phyloP scores from a whole-genome alignment of 2,888 invertebrate species.

The Epinotia bilunana region DNA sequence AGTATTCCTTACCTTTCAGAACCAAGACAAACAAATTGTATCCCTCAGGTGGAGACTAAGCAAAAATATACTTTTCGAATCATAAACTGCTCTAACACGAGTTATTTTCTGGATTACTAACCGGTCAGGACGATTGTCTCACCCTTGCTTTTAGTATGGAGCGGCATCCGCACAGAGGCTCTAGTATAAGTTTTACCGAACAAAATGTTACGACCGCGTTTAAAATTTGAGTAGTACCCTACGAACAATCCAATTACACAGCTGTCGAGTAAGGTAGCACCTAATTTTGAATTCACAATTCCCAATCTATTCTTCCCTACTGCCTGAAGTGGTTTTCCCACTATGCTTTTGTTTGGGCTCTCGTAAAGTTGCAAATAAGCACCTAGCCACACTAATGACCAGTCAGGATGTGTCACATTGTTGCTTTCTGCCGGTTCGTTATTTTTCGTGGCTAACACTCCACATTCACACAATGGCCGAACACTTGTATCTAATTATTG shows the following conservation, averaged over 20 bases:
- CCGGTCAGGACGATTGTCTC: too few relatives aligned
- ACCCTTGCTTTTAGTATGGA: too few relatives aligned
- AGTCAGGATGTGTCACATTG: slow-evolving; percentile 37
- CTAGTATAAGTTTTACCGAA: too few relatives aligned
- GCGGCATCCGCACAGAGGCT: too few relatives aligned
- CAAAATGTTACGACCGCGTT: too few relatives aligned
- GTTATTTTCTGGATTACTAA: too few relatives aligned
- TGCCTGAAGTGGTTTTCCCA: not conserved
- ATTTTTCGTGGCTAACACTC: slow-evolving; percentile 47
- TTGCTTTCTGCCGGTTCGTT: slow-evolving; percentile 36
- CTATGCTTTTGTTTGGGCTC: not conserved
- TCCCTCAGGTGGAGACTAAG: too few relatives aligned
- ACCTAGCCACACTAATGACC: slow-evolving; percentile 36
- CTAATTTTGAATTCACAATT: slow-evolving; percentile 4
- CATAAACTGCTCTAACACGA: too few relatives aligned
- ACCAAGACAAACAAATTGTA: too few relatives aligned
- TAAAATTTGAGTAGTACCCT: too few relatives aligned
- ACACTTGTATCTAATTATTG: slow-evolving; percentile 51
- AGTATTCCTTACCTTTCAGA: too few relatives aligned
- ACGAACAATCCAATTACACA: not conserved
- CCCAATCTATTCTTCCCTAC: slow-evolving; percentile 7
- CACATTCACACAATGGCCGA: slow-evolving; percentile 48
- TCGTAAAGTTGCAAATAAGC: slow-evolving; percentile 34
- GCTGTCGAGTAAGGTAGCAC: not conserved
- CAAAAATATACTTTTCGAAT: too few relatives aligned